Conservation (phyloP, 1,140 invertebrate species). For the Solenopsis fugax region DNA sequence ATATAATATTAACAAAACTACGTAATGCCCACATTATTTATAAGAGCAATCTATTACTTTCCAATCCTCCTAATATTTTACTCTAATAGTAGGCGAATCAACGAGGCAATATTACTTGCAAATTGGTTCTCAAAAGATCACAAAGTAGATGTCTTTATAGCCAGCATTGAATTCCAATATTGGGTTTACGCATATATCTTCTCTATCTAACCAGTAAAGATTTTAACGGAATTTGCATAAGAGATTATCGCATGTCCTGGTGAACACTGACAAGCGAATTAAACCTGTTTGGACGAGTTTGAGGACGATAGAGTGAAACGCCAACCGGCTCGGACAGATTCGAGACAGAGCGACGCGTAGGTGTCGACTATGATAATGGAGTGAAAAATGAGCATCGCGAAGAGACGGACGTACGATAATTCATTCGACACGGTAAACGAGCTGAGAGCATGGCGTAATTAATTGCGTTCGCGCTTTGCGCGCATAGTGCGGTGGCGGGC, state of each 20-base stretch:
- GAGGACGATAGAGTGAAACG: slow-evolving; percentile 67
- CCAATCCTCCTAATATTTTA: background rate
- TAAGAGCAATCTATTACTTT: no score
- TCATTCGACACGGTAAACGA: slow-evolving; percentile 80
- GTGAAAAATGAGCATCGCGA: slow-evolving; percentile 67
- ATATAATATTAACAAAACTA: no score
- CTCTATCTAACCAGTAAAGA: background rate
- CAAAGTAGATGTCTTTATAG: background rate
- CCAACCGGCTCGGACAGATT: slow-evolving; percentile 63
- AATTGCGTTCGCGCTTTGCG: slow-evolving; percentile 80
- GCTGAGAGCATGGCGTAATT: slow-evolving; percentile 82
- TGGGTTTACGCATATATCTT: background rate
- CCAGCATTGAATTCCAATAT: background rate
- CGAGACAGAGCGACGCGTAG: slow-evolving; percentile 68
- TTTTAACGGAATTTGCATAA: slow-evolving; percentile 5
- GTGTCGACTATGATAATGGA: slow-evolving; percentile 65
- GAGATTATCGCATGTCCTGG: slow-evolving; percentile 42
- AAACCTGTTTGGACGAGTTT: slow-evolving; percentile 61
- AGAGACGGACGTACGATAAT: slow-evolving; percentile 78
- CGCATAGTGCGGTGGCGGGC: slow-evolving; percentile 54
- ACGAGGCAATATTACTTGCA: background rate
- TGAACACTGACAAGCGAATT: slow-evolving; percentile 70
- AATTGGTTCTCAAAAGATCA: background rate
- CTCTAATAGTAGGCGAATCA: background rate
- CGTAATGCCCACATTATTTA: no score